Conservation (phyloP, 2,888 invertebrate genomes). For the Troilus luridus region DNA sequence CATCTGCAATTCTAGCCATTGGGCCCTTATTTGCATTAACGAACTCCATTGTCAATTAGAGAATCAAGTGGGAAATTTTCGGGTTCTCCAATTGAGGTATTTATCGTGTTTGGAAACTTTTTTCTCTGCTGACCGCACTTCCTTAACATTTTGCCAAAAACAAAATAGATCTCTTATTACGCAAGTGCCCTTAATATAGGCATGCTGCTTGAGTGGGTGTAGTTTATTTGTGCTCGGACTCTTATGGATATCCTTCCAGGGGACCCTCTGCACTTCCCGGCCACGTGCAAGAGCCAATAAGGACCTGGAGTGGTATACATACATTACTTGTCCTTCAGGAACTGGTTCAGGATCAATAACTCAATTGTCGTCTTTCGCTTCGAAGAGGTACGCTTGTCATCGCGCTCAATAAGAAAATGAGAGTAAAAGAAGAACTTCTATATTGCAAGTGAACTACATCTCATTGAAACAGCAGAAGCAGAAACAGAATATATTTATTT, state of each 20-base stretch:
- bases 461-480: too few species aligned
- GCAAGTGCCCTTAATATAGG: background rate
- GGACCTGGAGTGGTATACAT: background rate
- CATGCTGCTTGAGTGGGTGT: background rate
- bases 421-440: background rate
- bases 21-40: background rate
- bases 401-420: background rate
- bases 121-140: background rate
- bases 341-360: background rate
- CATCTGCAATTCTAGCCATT: slow-evolving; percentile 27
- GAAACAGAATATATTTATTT: too few species aligned
- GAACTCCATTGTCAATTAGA: background rate
- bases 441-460: too few species aligned
- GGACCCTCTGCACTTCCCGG: background rate
- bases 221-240: background rate
- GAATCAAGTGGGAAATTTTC: background rate
- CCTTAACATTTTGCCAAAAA: background rate
- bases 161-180: background rate
- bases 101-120: too few species aligned
- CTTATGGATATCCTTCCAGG: slow-evolving; percentile 4
- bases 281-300: slow-evolving; percentile 12
- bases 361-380: background rate
- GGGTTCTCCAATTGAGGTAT: background rate
- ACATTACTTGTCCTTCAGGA: background rate
- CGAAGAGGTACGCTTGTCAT: background rate